These are phyloP conservation scores for Anomalospiza imberbis DNA, from an alignment of 2,797 vertebrate species.

Conservation along the genomic window DNA sequence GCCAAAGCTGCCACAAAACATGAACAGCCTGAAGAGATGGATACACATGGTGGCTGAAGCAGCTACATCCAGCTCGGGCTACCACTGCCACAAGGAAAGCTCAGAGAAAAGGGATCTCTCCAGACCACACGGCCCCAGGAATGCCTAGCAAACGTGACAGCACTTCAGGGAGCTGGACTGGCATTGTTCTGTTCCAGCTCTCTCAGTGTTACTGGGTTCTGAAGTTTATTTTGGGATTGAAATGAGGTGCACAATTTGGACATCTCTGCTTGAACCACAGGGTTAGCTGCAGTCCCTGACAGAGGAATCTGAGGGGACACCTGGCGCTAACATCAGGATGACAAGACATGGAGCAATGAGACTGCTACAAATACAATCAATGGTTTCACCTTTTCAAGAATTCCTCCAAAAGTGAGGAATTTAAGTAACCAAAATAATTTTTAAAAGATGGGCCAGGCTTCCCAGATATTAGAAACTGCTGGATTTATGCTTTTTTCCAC, in stretches of 20 bases:
- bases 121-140: accelerated
- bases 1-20: constrained; percentile 10
- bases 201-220: background rate
- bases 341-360: background rate
- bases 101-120: background rate
- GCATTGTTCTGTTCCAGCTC: background rate
- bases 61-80: background rate
- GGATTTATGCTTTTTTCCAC: background rate
- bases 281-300: background rate
- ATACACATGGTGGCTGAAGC: background rate
- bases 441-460: background rate
- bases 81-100: background rate
- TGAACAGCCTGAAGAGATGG: constrained; percentile 20
- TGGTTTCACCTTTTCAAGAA: background rate
- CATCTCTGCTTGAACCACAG: background rate
- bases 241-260: background rate
- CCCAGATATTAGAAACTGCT: background rate
- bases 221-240: background rate
- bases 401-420: background rate
- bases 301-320: background rate
- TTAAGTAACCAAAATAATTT: background rate
- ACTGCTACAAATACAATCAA: background rate
- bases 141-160: accelerated
- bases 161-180: background rate
- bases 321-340: background rate